Evolutionary conservation across 2,888 invertebrate genomes (phyloP).

Genomic region (Aleiodes leptofemur): DNA sequence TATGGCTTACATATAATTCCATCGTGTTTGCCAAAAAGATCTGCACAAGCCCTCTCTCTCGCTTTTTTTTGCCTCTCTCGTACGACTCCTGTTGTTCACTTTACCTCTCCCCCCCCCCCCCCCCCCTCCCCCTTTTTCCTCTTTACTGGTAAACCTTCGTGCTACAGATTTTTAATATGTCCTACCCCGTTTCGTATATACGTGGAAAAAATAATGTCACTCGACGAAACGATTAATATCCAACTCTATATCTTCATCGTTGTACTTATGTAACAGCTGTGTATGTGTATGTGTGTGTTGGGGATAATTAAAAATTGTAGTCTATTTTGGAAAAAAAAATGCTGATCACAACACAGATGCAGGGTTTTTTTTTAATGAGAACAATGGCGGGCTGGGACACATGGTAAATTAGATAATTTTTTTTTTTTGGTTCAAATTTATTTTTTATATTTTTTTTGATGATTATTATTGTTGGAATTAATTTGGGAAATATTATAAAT

Average conservation of each 20-base stretch:
- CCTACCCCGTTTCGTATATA: constrained; percentile 75
- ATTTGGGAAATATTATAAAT: no score
- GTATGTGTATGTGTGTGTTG: constrained; percentile 50
- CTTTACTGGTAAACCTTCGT: constrained; percentile 47
- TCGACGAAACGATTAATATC: constrained; percentile 63
- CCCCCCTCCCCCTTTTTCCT: no score
- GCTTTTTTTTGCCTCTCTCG: constrained; percentile 22
- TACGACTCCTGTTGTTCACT: constrained; percentile 63
- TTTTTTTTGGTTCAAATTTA: constrained; percentile 1
- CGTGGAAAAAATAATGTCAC: constrained; percentile 53
- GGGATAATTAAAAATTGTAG: constrained; percentile 73
- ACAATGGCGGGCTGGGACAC: no score
- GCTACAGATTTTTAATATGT: constrained; percentile 71
- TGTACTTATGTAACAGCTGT: constrained; percentile 31
- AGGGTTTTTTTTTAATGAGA: not conserved
- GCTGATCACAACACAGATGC: constrained; percentile 22
- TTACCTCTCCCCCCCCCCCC: constrained; percentile 66
- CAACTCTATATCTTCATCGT: constrained; percentile 62
- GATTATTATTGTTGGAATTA: no score
- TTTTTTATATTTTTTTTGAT: not conserved
- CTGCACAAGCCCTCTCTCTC: constrained; percentile 55
- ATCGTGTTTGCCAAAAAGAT: constrained; percentile 79
- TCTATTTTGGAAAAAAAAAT: constrained; percentile 64
- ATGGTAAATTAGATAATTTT: no score
- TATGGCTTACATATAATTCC: constrained; percentile 82